These are phyloP conservation scores for Diabrotica virgifera DNA, from an alignment of 1,140 invertebrate species.

Conservation along the genomic window DNA sequence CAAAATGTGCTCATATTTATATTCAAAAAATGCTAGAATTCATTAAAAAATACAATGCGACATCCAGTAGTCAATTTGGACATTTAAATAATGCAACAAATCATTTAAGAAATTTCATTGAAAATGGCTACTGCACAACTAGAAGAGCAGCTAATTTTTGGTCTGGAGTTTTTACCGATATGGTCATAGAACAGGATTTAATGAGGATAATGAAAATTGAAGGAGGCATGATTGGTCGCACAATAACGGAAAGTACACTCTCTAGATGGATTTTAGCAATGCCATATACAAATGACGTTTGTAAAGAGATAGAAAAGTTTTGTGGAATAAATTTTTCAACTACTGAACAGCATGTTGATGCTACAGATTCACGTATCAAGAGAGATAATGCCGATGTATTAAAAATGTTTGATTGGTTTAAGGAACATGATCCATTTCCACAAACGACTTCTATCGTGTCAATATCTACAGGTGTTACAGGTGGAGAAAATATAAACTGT, in stretches of 20 bases:
- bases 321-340: conserved; percentile 37
- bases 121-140: conserved; percentile 24
- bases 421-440: conserved; percentile 41
- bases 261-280: conserved; percentile 43
- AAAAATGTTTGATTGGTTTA: conserved; percentile 43
- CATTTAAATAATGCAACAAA: not conserved
- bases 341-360: conserved; percentile 49
- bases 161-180: conserved; percentile 25
- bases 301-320: conserved; percentile 43
- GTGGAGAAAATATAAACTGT: not conserved
- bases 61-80: conserved; percentile 4
- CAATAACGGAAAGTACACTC: conserved; percentile 43
- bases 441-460: conserved; percentile 36
- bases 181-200: conserved; percentile 44
- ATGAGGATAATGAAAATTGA: conserved; percentile 50
- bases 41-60: not conserved
- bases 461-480: conserved; percentile 37
- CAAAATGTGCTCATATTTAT: conserved; percentile 44
- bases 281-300: conserved; percentile 36
- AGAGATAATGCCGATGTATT: conserved; percentile 44
- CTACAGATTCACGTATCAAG: conserved; percentile 41
- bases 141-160: conserved; percentile 29
- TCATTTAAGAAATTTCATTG: conserved; percentile 3
- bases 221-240: conserved; percentile 43
- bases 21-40: conserved; percentile 40